Percentiles rank a stretch among this genome's conserved stretches.
phyloP scores from a whole-genome alignment of 1,140 invertebrate species.

The Leucophenga varia region DNA sequence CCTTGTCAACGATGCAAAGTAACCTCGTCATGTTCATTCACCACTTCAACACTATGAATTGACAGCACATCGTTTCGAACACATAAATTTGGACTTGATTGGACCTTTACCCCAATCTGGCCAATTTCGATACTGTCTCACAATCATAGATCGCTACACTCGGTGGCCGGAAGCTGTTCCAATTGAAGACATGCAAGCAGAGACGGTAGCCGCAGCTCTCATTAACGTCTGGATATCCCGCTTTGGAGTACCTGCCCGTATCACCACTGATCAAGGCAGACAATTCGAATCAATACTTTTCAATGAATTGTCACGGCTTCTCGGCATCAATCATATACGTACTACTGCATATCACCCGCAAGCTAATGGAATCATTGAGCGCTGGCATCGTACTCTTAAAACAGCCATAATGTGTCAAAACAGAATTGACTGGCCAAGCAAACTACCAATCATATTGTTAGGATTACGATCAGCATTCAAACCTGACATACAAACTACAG shows the following conservation, averaged over 20 bases:
- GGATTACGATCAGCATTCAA: conserved; percentile 31
- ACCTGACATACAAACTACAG: conserved; percentile 27
- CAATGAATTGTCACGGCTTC: conserved; percentile 6
- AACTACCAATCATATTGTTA: conserved; percentile 31
- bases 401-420: conserved; percentile 29
- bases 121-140: conserved; percentile 46
- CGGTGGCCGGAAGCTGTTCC: conserved; percentile 56
- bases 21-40: conserved; percentile 15
- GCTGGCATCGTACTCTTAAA: conserved; percentile 43
- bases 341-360: conserved; percentile 46
- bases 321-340: conserved; percentile 16
- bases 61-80: conserved; percentile 1
- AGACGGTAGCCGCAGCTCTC: conserved; percentile 20
- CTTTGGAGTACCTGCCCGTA: conserved; percentile 43
- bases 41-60: conserved; percentile 20
- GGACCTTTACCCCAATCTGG: conserved; percentile 11
- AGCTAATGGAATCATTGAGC: conserved; percentile 37
- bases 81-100: conserved; percentile 12
- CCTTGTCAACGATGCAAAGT: conserved; percentile 37
- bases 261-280: conserved; percentile 56
- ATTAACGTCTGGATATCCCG: conserved; percentile 6
- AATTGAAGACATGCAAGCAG: conserved; percentile 38
- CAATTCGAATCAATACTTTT: conserved; percentile 52
- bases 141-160: conserved; percentile 56
- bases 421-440: conserved; percentile 26